phyloP scores from a whole-genome alignment of 2,797 vertebrate species.

The Phylloscopus collybita region DNA sequence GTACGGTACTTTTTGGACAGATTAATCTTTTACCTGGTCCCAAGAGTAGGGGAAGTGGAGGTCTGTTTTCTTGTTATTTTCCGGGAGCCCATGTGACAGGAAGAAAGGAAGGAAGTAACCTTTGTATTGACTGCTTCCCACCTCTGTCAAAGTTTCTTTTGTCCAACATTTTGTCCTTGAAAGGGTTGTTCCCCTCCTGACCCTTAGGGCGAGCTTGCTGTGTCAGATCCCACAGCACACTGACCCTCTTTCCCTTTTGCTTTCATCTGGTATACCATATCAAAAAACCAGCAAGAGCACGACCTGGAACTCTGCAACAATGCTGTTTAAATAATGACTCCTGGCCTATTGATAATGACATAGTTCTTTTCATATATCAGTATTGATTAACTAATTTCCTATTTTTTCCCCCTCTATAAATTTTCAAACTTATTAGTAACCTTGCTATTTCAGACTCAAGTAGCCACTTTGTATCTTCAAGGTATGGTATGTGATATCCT shows the following conservation, averaged over 20 bases:
- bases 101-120: slow-evolving; percentile 54
- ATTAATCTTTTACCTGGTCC: background rate
- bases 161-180: background rate
- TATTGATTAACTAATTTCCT: background rate
- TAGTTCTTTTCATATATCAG: background rate
- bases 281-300: background rate
- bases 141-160: background rate
- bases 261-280: background rate
- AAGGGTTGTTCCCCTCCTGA: background rate
- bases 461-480: background rate
- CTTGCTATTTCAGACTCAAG: background rate
- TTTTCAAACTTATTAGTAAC: background rate
- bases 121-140: background rate
- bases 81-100: background rate
- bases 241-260: background rate
- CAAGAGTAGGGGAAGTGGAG: background rate
- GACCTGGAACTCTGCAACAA: background rate
- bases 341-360: background rate
- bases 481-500: background rate
- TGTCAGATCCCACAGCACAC: background rate
- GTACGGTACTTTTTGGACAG: background rate
- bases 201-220: rapidly evolving
- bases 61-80: background rate
- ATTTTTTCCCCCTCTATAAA: background rate
- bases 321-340: background rate